Percentiles rank a stretch among this genome's conserved stretches.
Evolutionary conservation across 30 jellyfish, hydroid and myxozoan genomes (phyloP).

Genomic region (Clytia hemisphaerica): DNA sequence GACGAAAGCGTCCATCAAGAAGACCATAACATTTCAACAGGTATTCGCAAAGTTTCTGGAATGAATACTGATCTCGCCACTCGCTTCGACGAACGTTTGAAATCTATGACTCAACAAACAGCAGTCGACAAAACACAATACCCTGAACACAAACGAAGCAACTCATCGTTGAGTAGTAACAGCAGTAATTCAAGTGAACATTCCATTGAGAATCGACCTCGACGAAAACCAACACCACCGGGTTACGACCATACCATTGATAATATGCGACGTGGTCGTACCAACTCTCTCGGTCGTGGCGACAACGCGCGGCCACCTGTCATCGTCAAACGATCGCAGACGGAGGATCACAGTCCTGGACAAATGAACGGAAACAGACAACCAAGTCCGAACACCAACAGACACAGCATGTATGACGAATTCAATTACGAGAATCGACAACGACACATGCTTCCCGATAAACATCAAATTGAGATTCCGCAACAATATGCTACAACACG

Average conservation of each 20-base stretch:
- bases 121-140: conserved; percentile 14
- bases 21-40: conserved; percentile 54
- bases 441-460: too few relatives aligned
- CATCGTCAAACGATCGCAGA: conserved; percentile 33
- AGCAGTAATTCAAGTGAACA: conserved; percentile 3
- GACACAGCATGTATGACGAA: too few relatives aligned
- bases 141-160: conserved; percentile 9
- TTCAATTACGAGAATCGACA: too few relatives aligned
- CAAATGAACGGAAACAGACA: background rate
- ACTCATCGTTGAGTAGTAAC: background rate
- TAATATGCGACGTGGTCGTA: conserved; percentile 57
- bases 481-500: too few relatives aligned
- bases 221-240: conserved; percentile 55
- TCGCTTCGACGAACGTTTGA: conserved; percentile 25
- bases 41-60: conserved; percentile 48
- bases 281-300: conserved; percentile 28
- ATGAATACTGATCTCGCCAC: conserved; percentile 30
- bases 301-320: conserved; percentile 4
- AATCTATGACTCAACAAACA: conserved; percentile 21
- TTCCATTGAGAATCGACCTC: conserved; percentile 21
- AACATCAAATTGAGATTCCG: too few relatives aligned
- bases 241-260: conserved; percentile 68
- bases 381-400: too few relatives aligned
- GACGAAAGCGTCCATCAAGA: conserved; percentile 19
- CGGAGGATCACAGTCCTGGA: background rate